These are phyloP conservation scores for Drosophila mimetica DNA, from an alignment of 2,888 invertebrate genomes.

Conservation along the genomic window DNA sequence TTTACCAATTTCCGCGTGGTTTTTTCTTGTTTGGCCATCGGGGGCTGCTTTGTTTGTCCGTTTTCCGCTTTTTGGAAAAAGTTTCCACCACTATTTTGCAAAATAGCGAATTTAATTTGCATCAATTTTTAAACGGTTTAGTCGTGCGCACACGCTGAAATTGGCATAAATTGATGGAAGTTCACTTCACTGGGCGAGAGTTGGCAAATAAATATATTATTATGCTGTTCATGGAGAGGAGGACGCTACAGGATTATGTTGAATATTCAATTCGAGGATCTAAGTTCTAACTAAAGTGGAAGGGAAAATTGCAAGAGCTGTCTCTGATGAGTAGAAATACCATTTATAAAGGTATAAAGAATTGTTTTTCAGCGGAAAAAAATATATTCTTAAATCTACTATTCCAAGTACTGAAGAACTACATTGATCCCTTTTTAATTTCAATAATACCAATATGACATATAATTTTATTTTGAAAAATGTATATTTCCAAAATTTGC, in stretches of 20 bases:
- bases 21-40: slow-evolving; percentile 29
- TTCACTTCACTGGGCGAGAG: slow-evolving; percentile 17
- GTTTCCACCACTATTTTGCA: slow-evolving; percentile 22
- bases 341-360: too few species aligned
- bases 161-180: slow-evolving; percentile 46
- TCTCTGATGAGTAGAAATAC: too few species aligned
- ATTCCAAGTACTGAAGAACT: too few species aligned
- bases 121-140: slow-evolving; percentile 46
- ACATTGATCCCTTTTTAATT: too few species aligned
- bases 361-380: not conserved
- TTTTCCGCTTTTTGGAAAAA: slow-evolving; percentile 23
- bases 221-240: slow-evolving; percentile 3
- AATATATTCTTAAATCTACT: too few species aligned
- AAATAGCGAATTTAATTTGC: slow-evolving; percentile 45
- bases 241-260: slow-evolving; percentile 17
- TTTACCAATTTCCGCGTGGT: slow-evolving; percentile 32
- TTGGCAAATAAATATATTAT: slow-evolving; percentile 40
- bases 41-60: slow-evolving; percentile 19
- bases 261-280: slow-evolving; percentile 12
- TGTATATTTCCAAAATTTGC: too few species aligned
- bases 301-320: not conserved
- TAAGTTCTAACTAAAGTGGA: not conserved
- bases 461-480: too few species aligned
- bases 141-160: slow-evolving; percentile 37
- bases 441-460: too few species aligned